Base-by-base conservation (phyloP, 1,140 invertebrate genomes). In the Papilio machaon region DNA sequence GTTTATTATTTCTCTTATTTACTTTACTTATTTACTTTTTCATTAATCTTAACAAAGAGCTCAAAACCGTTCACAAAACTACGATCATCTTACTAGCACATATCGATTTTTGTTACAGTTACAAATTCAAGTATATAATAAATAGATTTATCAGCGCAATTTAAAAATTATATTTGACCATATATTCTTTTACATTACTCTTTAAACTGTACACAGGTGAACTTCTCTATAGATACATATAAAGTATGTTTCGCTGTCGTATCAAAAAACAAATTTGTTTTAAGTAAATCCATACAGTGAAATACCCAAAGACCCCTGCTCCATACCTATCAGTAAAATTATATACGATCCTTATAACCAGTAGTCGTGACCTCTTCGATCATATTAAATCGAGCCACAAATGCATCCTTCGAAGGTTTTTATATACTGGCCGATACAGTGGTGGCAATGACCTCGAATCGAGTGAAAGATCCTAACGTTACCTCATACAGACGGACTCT, bases 391-490 rank as follows among this genome's bases (percentile, higher is more conserved):
- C 9, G 47, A 43, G 46, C 19, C 9, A 17, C 0, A 64, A 64
- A 60, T 46, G 54, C 30, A 67, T 67, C 77, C 77, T 4, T 17
- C 8, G 17, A 67, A 9, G n/a, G 58, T 3, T 67, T n/a, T 79
- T 11, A 3, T 35, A 67, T 46, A 46, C 35, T 79, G 77, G 77
- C 47, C 77, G 54, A 2, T 46, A 1, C 73, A 52, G 38, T 58
- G 38, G 77, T 79, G 77, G 77, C 77, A 79, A 79, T 79, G 77
- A 79, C 77, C 77, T 38, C 77, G 77, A 75, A 75, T 75, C 46
- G 73, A 75, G 73, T 75, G 73, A 78, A 78, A 79, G 77, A 79
- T 79, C 35, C 77, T 75, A 79, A 79, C 77, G 77, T 79, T 79
- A 79, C 77, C 58, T 79, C 77, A 75, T 30, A 79, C 77, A 64